Evolutionary conservation across 2,797 vertebrate genomes (phyloP), one percentile per base, ranked within the genome.

Genomic region (Periophthalmus magnuspinnatus): DNA sequence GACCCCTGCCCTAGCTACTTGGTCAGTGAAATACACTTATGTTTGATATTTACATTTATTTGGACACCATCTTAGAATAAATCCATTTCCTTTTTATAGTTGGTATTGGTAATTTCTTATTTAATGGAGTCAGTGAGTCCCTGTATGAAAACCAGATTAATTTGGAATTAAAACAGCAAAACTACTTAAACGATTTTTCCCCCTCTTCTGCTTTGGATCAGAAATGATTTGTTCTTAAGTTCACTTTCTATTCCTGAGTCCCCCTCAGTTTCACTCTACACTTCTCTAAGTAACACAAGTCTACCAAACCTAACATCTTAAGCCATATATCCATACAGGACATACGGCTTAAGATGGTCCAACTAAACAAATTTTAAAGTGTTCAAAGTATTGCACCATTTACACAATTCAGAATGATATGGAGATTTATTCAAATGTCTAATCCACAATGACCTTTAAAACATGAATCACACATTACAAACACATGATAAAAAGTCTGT

Each of bases 231-330:
- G 64, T 65, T 75, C 67, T 55, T 64, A 76, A 71, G 22, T 13
- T 70, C 70, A 82, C 81, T 89, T 84, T 91, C 84, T 86, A 82
- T 86, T 90, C 86, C 83, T 85, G 77, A 71, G 47, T 75, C 60
- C 69, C 70, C 79, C 67, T 74, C 54, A 74, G 70, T 78, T 80
- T 83, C 74, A 73, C 70, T 79, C 58, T 28, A 55, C 52, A 84
- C 80, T 85, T 90, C 85, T 83, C 67, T 54, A 50, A 70, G 16
- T 67, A 68, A 82, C 71, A 47, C 56, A 13, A 63, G 47, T 70
- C 65, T 54, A 60, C 28, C 76, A 33, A 19, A 68, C 55, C 60
- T 9, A 54, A 74, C 48, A 67, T 63, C 21, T 38, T 19, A 47
- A 48, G 21, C n/a, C 10, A 2, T 24, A 22, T 22, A 22, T 24